Evolutionary conservation across 2,888 invertebrate genomes (phyloP).

Genomic region (Drosophila suboccidentalis): DNA sequence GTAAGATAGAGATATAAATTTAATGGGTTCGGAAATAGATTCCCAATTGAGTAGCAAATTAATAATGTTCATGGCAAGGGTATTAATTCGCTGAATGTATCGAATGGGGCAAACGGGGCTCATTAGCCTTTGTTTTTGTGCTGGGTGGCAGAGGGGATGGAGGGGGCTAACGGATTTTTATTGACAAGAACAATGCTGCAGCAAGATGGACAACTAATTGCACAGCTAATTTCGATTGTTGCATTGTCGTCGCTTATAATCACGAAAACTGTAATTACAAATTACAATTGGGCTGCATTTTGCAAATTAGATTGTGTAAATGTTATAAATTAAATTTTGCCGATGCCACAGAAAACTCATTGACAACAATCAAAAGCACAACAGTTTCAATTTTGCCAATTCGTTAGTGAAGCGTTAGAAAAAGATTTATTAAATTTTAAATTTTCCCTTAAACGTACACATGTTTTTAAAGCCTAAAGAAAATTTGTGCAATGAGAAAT

Average conservation of each 20-base stretch:
- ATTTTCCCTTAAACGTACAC: background rate
- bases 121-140: conserved; percentile 62
- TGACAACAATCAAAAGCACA: conserved; percentile 49
- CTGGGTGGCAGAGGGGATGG: background rate
- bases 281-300: conserved; percentile 62
- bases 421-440: conserved; percentile 17
- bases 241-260: conserved; percentile 66
- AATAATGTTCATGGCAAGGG: conserved; percentile 16
- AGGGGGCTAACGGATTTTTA: conserved; percentile 4
- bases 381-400: conserved; percentile 45
- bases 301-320: conserved; percentile 73
- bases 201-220: conserved; percentile 75
- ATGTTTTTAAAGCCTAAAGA: background rate
- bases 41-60: background rate
- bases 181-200: conserved; percentile 45
- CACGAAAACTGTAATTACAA: conserved; percentile 78
- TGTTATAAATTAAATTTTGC: conserved; percentile 71
- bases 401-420: conserved; percentile 3
- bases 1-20: background rate
- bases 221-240: conserved; percentile 78
- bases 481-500: conserved; percentile 1
- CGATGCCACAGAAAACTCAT: conserved; percentile 32
- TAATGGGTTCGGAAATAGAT: background rate
- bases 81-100: conserved; percentile 25
- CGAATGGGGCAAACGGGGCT: conserved; percentile 46